Conservation (phyloP, 2,113 vertebrate genomes). For the Dasyurus viverrinus region DNA sequence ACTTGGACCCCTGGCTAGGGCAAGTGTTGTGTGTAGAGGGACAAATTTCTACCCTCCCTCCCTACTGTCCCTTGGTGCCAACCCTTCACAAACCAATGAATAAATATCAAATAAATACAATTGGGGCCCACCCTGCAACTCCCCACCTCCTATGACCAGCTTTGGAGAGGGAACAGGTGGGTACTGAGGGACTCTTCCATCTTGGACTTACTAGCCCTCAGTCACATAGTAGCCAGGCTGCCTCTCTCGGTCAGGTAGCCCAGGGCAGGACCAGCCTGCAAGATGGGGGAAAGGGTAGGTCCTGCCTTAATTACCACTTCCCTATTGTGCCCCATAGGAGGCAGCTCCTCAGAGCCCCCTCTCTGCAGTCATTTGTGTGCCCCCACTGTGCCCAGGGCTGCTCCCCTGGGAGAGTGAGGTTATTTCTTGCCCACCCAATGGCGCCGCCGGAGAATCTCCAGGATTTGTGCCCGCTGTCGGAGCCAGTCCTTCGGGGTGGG, state of each 20-base stretch:
- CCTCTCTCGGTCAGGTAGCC: conserved; percentile 58
- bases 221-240: conserved; percentile 15
- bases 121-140: conserved; percentile 28
- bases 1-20: conserved; percentile 50
- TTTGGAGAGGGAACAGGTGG: conserved; percentile 54
- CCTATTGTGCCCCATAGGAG: neutral
- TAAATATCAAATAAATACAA: conserved; percentile 81
- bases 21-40: neutral
- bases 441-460: conserved; percentile 76
- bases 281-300: neutral
- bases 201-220: conserved; percentile 6
- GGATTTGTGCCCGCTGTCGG: conserved; percentile 79
- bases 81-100: conserved; percentile 64
- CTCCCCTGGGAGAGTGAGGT: conserved; percentile 64
- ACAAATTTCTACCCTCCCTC: conserved; percentile 37
- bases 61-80: conserved; percentile 63
- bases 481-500: conserved; percentile 73
- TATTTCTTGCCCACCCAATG: conserved; percentile 64
- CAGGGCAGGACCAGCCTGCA: conserved; percentile 75
- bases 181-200: conserved; percentile 10
- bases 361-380: conserved; percentile 50
- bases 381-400: conserved; percentile 62
- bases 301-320: neutral
- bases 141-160: conserved; percentile 68
- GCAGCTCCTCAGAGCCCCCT: neutral